Evolutionary conservation across 2,888 invertebrate species (phyloP), one percentile per base, ranked within the genome.

Genomic region (Drosophila kambysellisi): DNA sequence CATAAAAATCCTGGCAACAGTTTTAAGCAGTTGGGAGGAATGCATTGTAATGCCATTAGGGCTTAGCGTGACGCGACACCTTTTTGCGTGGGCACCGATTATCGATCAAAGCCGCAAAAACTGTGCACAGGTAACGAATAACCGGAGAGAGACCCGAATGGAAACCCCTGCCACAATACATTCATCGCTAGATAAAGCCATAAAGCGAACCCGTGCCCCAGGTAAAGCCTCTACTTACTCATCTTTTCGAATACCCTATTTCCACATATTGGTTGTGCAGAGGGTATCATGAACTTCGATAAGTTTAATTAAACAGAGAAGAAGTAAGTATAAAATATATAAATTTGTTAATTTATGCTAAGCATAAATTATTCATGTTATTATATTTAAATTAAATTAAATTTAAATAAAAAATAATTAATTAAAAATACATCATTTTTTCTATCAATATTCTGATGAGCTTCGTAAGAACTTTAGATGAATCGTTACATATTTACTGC

Each of bases 51-150:
- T 88, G 79, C 88, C 86, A 89, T 87, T 87, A 87, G 61, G 79
- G 58, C 70, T 76, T 75, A 81, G 89, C 83, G 89, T 88, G 87
- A 88, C 87, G 70, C 74, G 76, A 79, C 82, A 85, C 74, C 68
- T 68, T 84, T 88, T 89, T 85, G 87, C 83, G 89, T 87, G 88
- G 90, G 80, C 82, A 66, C 76, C 78, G 91, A 91, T 91, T 91
- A 91, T 87, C 91, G 83, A 91, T 91, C 82, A 83, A 82, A 91
- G 81, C 92, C 88, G 76, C 91, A 89, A 81, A 81, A 58, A 70
- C 68, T 70, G 74, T 57, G 76, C 61, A 67, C 88, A 90, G 91
- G 88, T 91, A 88, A 76, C 37, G 9, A 25, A 25, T 25, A 25
- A 25, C 29, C 53, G 33, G 43, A 39, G 35, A 4, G 30, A 29